phyloP scores from a whole-genome alignment of 1,140 invertebrate species.

The Papilio polytes region DNA sequence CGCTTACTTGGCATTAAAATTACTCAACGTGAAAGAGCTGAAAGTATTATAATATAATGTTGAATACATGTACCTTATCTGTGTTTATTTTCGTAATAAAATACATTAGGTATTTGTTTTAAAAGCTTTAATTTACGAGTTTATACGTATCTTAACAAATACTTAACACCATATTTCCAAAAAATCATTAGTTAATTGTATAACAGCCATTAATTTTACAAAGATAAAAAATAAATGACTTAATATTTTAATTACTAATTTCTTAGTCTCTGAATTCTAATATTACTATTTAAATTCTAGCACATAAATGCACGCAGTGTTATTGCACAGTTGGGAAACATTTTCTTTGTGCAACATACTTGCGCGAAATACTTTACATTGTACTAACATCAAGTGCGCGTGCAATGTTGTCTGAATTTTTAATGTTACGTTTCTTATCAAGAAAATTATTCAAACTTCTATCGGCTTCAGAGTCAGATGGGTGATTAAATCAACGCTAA shows the following conservation, averaged over 20 bases:
- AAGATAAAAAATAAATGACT: no score
- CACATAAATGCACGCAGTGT: not conserved
- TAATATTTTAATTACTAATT: not conserved
- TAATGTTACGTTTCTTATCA: not conserved
- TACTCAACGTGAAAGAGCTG: not conserved
- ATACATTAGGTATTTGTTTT: no score
- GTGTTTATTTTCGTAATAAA: no score
- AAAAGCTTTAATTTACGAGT: no score
- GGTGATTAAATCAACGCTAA: no score
- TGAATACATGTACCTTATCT: no score
- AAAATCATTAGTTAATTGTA: no score
- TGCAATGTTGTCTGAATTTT: not conserved
- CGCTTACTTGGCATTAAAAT: slow-evolving; percentile 12
- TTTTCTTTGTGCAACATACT: not conserved
- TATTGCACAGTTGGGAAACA: slow-evolving; percentile 7
- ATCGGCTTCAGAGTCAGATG: no score
- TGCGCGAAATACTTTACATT: not conserved
- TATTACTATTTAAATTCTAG: slow-evolving; percentile 12
- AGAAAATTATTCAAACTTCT: no score
- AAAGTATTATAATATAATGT: not conserved
- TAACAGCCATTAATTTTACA: no score
- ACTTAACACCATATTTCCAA: no score
- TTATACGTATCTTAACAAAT: no score
- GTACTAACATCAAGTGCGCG: not conserved
- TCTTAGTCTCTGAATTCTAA: not conserved